Base-by-base conservation (phyloP, 2,797 vertebrate species). In the Moxostoma hubbsi region DNA sequence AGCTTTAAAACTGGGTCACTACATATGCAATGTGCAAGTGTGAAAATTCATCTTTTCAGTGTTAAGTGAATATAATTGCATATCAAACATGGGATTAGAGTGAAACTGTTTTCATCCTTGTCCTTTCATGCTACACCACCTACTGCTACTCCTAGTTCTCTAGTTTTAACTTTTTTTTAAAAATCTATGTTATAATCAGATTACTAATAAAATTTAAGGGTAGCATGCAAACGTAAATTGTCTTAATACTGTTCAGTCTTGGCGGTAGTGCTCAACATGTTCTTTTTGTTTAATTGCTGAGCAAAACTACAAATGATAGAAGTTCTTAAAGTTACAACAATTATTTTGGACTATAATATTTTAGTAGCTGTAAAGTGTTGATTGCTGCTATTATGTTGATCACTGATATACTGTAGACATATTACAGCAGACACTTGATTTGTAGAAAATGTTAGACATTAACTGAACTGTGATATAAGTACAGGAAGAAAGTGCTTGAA, bases 401-500 rank as follows among this genome's bases (percentile, higher is more conserved):
- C 62, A 50, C 10, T 24, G 57, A 66, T 57, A 5, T 55, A n/a
- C 8, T 63, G 13, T 69, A 69, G 50, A 46, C 36, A 15, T n/a
- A 4, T 45, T n/a, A 5, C 12, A 4, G 10, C 10, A 55, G 50
- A 65, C 11, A 13, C 7, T n/a, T 9, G 10, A 16, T 61, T n/a
- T 2, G 5, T 10, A 57, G 36, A 24, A 15, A 58, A 74, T 15
- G 12, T 46, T 61, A 46, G 43, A 9, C 62, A 13, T 51, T 49
- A 74, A 54, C 55, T 62, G 8, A 74, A 43, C 24, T 18, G 49
- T 53, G 24, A 54, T 18, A 47, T 64, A 47, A 45, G 13, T 7
- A 64, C 62, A n/a, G 13, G 13, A 64, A 43, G 12, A 55, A 67
- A 74, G 7, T 57, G 18, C 8, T 61, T 53, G 71, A 62, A 15